These are phyloP conservation scores for Ranitomeya imitator DNA, from an alignment of 2,113 vertebrate species.

Conservation along the genomic window DNA sequence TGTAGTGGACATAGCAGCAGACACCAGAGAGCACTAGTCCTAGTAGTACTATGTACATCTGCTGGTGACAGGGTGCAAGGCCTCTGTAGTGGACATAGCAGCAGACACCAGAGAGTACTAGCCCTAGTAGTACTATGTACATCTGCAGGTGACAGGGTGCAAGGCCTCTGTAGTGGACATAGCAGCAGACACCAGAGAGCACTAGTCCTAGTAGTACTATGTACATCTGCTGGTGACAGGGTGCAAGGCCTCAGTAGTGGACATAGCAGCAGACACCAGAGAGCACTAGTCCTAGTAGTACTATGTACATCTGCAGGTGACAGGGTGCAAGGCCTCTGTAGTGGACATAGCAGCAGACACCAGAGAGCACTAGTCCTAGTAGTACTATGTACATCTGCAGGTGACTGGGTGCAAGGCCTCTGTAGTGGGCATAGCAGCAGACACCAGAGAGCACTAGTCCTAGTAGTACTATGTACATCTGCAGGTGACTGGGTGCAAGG, in stretches of 20 bases:
- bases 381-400: too few species aligned
- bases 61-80: not conserved
- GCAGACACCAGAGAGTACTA: too few species aligned
- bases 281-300: too few species aligned
- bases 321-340: not conserved
- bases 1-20: not conserved
- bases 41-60: too few species aligned
- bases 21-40: too few species aligned
- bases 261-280: not conserved
- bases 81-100: not conserved
- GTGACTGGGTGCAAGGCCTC: not conserved
- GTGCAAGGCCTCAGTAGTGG: not conserved
- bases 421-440: not conserved
- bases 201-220: too few species aligned
- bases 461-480: too few species aligned
- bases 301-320: slow-evolving; percentile 47
- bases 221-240: slow-evolving; percentile 21
- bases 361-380: too few species aligned
- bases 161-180: not conserved
- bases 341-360: not conserved
- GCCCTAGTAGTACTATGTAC: too few species aligned
- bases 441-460: too few species aligned
- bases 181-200: too few species aligned
- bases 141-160: not conserved
- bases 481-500: not conserved